Percentiles rank a stretch among this genome's conserved stretches.
Evolutionary conservation across 2,113 vertebrate genomes (phyloP).

Genomic region (Cygnus buccinator): DNA sequence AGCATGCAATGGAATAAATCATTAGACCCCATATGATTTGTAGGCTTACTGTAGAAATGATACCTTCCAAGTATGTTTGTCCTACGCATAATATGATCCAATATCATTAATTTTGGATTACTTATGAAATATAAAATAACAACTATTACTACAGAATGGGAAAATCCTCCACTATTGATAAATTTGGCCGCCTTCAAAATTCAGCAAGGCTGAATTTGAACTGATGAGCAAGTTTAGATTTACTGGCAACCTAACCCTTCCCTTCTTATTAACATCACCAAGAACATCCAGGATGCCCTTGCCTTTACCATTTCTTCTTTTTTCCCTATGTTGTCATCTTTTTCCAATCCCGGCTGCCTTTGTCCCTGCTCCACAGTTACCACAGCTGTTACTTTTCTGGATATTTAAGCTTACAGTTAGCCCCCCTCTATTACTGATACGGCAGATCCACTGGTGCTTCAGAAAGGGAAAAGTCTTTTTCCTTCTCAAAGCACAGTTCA

Average conservation of each 20-base stretch:
- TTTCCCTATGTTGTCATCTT: neutral
- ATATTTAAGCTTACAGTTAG: neutral
- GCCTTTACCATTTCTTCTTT: neutral
- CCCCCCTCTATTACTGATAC: neutral
- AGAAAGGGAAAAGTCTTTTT: neutral
- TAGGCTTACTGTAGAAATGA: neutral
- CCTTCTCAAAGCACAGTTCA: neutral
- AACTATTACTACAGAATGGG: neutral
- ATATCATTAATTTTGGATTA: neutral
- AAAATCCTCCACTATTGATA: neutral
- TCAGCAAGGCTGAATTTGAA: neutral
- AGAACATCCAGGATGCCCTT: neutral
- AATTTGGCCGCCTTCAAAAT: neutral
- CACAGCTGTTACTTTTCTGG: neutral
- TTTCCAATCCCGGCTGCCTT: neutral
- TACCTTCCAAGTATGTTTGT: neutral
- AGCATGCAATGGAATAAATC: neutral
- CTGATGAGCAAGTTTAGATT: neutral
- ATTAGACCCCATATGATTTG: neutral
- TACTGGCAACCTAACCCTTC: neutral
- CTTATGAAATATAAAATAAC: neutral
- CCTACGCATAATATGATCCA: neutral
- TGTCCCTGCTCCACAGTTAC: neutral
- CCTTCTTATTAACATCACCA: neutral
- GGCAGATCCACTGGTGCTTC: neutral